Percentiles rank a stretch among this genome's conserved stretches.
Evolutionary conservation across 1,140 invertebrate species (phyloP).

Genomic region (Macrobrachium rosenbergii): DNA sequence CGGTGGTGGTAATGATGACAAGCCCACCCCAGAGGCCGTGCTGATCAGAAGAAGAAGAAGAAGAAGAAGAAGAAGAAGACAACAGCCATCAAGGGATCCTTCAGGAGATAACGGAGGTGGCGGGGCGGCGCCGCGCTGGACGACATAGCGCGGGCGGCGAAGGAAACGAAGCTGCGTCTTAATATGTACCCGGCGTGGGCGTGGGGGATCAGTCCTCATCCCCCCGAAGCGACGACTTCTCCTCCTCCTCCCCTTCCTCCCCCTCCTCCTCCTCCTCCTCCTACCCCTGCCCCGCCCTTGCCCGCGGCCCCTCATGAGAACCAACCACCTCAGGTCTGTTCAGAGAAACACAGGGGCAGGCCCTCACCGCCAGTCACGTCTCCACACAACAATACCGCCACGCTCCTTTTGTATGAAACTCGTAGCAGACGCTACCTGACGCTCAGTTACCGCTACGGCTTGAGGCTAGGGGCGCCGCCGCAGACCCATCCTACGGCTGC

Average conservation of each 20-base stretch:
- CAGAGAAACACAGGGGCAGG: background rate
- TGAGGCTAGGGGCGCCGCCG: background rate
- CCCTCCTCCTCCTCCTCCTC: background rate
- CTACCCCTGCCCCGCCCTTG: background rate
- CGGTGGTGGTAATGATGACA: background rate
- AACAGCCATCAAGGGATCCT: too few relatives aligned
- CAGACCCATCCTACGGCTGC: background rate
- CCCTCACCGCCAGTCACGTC: background rate
- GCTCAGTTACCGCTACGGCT: background rate
- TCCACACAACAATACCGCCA: background rate
- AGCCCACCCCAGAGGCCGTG: background rate
- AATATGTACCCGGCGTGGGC: too few relatives aligned
- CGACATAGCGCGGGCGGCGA: too few relatives aligned
- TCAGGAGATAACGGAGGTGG: too few relatives aligned
- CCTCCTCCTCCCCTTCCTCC: background rate
- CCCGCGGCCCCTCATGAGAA: background rate
- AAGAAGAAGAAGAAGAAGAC: background rate
- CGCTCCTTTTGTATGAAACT: background rate
- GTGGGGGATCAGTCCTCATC: too few relatives aligned
- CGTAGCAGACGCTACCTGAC: background rate
- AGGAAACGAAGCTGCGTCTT: too few relatives aligned
- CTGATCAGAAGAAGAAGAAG: background rate
- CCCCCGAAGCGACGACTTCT: background rate
- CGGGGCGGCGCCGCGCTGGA: too few relatives aligned
- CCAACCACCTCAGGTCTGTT: background rate